phyloP scores from a whole-genome alignment of 2,888 invertebrate genomes.

The Myathropa florea region DNA sequence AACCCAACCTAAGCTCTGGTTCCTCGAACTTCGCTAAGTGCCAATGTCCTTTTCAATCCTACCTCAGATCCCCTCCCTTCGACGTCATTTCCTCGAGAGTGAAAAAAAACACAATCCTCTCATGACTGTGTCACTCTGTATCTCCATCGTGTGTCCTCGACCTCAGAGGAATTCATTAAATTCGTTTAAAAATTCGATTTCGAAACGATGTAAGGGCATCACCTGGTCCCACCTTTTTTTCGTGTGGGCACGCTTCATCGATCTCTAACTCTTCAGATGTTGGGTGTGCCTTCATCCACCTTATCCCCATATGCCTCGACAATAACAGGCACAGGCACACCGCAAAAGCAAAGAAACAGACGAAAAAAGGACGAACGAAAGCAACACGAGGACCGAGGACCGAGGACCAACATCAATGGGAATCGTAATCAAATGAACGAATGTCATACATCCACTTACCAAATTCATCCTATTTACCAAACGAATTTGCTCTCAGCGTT shows the following conservation, averaged over 20 bases:
- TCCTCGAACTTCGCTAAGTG: too few species aligned
- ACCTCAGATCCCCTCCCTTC: background rate
- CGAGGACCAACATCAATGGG: conserved; percentile 9
- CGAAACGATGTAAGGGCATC: background rate
- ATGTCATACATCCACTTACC: conserved; percentile 69
- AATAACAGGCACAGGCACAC: background rate
- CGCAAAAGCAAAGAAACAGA: background rate
- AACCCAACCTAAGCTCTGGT: too few species aligned
- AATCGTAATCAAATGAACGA: conserved; percentile 65
- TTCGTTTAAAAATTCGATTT: background rate
- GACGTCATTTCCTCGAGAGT: background rate
- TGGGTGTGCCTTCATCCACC: background rate
- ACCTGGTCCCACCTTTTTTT: background rate
- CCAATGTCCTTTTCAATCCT: background rate
- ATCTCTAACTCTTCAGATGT: background rate
- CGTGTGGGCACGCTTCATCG: background rate
- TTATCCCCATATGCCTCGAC: background rate
- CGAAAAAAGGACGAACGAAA: background rate
- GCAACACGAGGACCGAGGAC: too few species aligned
- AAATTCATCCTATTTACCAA: conserved; percentile 66
- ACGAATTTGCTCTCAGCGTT: conserved; percentile 65
- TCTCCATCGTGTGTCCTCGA: background rate
- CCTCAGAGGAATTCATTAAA: background rate
- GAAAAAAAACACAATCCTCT: background rate
- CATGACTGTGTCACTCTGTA: background rate